Base-by-base conservation (phyloP, 2,797 vertebrate species). In the Pseudotriccus pelzelni region DNA sequence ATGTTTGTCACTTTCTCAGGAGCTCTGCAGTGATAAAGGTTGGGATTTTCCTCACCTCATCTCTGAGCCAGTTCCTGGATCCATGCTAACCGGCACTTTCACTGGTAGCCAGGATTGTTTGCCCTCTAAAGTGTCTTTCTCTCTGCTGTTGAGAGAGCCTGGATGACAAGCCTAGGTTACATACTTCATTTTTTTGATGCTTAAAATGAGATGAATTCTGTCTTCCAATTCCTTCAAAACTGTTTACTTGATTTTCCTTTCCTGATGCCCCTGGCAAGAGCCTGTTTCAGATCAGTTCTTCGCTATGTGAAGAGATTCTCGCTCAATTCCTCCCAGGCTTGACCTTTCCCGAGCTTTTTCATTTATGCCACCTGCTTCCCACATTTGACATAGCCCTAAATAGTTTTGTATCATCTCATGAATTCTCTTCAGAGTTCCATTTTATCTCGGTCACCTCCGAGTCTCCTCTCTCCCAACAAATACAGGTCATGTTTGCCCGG, bases 291-390 rank as follows among this genome's bases (percentile, higher is more conserved):
- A 69, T 72, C 81, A 37, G 75, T 67, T 94, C 58, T 62, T 53
- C 36, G 32, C 62, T 76, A 32, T 62, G 22, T 3, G 0, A 76
- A 90, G 36, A 77, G 52, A 79, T 77, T 87, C 58, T 93, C 7
- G 0, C 58, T 81, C 56, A 23, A 1, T 81, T 88, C 58, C 81
- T 90, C 16, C 60, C 72, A 86, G 96, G 58, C 84, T 78, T 94
- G 95, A 94, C 90, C 37, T 96, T 96, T 94, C 79, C 62, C 0
- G 5, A 74, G 60, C 23, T 84, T 95, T 95, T 95, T 55, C 55
- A 23, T 76, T 93, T 77, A 50, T 85, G 70, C 84, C 91, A 92
- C 90, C 68, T 86, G 73, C 87, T 92, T 93, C 77, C 83, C 58
- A 34, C 68, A 5, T 84, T 94, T 78, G 73, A 87, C 78, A 84